Evolutionary conservation across 1,140 invertebrate species (phyloP).

Genomic region (Harpegnathos saltator): DNA sequence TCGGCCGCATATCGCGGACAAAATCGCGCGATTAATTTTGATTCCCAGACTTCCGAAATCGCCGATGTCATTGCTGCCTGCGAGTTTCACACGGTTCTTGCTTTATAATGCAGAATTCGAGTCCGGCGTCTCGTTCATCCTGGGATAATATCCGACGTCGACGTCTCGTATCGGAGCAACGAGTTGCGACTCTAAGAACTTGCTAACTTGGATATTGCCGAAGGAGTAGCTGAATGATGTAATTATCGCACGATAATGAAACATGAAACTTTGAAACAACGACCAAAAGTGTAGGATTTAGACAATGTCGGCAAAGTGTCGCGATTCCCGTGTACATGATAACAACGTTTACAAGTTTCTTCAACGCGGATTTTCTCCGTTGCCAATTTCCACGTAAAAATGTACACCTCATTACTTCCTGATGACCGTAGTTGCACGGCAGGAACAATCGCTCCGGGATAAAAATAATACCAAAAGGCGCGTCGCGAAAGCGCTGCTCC

Average conservation of each 20-base stretch:
- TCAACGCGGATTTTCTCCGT: no score
- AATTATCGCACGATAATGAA: neutral
- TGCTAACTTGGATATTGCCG: neutral
- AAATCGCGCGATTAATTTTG: conserved; percentile 44
- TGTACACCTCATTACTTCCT: neutral
- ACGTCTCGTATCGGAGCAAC: neutral
- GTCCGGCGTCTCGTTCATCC: conserved; percentile 10
- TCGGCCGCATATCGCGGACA: conserved; percentile 33
- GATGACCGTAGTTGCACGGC: neutral
- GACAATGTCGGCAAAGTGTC: neutral
- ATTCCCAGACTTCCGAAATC: conserved; percentile 14
- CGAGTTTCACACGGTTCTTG: neutral
- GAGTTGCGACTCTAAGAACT: neutral
- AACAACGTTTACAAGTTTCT: neutral
- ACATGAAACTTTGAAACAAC: no score
- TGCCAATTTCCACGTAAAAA: no score
- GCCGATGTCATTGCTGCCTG: conserved; percentile 29
- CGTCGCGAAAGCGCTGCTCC: neutral
- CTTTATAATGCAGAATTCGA: neutral
- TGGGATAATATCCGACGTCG: neutral
- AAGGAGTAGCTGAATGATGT: neutral
- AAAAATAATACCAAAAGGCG: no score
- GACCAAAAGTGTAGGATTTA: neutral
- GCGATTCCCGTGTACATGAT: neutral
- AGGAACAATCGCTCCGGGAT: no score